A percentile compares a stretch with the other conserved stretches of the same genome.
Conservation (phyloP, 2,797 vertebrate genomes). For the Erpetoichthys calabaricus region DNA sequence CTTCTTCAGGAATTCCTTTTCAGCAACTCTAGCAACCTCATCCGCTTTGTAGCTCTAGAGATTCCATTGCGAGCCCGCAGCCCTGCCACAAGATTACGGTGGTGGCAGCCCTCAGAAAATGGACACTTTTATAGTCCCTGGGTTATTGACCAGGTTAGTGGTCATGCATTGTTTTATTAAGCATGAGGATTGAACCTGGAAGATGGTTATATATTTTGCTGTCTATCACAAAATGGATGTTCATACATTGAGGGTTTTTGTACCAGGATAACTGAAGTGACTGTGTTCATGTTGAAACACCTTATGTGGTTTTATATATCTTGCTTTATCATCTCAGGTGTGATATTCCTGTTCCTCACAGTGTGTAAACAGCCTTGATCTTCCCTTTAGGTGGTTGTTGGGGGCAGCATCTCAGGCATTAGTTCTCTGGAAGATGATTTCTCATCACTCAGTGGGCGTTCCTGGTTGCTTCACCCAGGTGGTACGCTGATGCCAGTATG, state of each 20-base stretch:
- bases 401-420: constrained; percentile 90
- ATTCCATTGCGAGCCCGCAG: constrained; percentile 81
- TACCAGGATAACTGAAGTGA: too few relatives aligned
- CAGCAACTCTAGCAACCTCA: constrained; percentile 89
- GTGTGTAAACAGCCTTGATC: too few relatives aligned
- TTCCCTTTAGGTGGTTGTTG: constrained; percentile 72
- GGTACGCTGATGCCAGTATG: constrained; percentile 94
- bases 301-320: too few relatives aligned
- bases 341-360: too few relatives aligned
- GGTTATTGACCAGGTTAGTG: constrained; percentile 90
- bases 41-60: constrained; percentile 81
- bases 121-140: constrained; percentile 96
- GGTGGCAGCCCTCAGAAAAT: constrained; percentile 93
- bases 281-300: too few relatives aligned
- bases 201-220: too few relatives aligned
- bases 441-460: constrained; percentile 70
- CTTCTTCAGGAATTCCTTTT: constrained; percentile 95
- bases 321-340: too few relatives aligned
- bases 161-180: neutral
- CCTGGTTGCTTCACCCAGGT: constrained; percentile 92
- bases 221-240: too few relatives aligned
- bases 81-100: constrained; percentile 71
- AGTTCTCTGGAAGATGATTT: constrained; percentile 91
- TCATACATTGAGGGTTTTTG: too few relatives aligned
- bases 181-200: too few relatives aligned